Evolutionary conservation across 1,140 invertebrate species (phyloP), one percentile per base, ranked within the genome.

Genomic region (Muscidifurax raptorellus): DNA sequence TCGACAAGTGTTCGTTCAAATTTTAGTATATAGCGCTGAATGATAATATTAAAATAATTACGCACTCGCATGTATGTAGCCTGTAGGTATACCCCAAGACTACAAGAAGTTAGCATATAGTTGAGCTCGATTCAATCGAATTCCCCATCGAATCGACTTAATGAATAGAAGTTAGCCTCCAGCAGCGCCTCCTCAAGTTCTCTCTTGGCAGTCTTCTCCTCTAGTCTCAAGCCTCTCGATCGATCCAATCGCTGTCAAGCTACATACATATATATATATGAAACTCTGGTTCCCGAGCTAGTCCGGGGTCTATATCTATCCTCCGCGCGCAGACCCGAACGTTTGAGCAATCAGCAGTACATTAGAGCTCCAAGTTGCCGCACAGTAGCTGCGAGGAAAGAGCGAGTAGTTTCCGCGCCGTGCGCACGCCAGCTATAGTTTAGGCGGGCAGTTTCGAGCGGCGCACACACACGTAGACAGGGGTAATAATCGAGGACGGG

Each of bases 311-410:
- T 4, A 7, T 59, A 59, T 59, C 18, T 22, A n/a, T 40, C 36
- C 36, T 40, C 36, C 36, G 7, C 36, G n/a, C 27, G 30, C 69
- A 86, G 80, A 75, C 79, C 77, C 80, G 66, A 86, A 67, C 86
- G 86, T 86, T 88, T 83, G 86, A 86, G 85, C 88, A 88, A 90
- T 90, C 88, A 87, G 83, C 83, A 88, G 87, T 86, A 86, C 85
- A 88, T 89, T 86, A 85, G 78, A 81, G 81, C 7, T 74, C 71
- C 15, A 59, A 59, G 52, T 59, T 59, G 22, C 52, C 15, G 22
- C 52, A 22, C 0, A 18, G 6, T 27, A 69, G 25, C 9, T 69
- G 66, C 27, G 66, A 69, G 25, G 66, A 28, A 69, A 69, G 66
- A 28, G 66, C 66, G 66, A 59, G 22, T 4, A 59, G 66, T 28